Evolutionary conservation across 2,888 invertebrate genomes (phyloP).

Genomic region (Sphaeridia pumilis): DNA sequence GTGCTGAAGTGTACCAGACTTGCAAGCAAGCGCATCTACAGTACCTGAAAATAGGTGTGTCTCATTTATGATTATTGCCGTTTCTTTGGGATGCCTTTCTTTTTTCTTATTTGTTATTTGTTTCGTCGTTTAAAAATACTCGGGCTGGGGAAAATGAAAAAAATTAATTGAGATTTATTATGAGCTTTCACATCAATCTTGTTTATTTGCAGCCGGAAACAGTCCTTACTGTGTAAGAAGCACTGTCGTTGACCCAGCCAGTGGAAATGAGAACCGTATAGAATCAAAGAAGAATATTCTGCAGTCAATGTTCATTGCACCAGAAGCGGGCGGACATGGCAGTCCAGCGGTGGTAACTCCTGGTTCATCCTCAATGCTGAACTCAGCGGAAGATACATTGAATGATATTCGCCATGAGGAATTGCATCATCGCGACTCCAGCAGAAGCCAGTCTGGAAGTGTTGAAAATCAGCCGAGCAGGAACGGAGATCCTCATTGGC

Average conservation of each 20-base stretch:
- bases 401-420: constrained; percentile 5
- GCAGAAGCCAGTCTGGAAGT: neutral
- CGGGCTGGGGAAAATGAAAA: no score
- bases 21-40: constrained; percentile 24
- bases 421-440: neutral
- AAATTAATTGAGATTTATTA: no score
- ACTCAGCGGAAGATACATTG: neutral
- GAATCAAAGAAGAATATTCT: neutral
- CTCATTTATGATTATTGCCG: no score
- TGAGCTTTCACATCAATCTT: no score
- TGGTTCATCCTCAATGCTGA: no score
- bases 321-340: no score
- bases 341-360: neutral
- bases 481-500: constrained; percentile 8
- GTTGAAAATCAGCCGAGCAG: neutral
- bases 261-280: neutral
- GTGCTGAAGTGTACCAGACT: constrained; percentile 12
- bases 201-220: neutral
- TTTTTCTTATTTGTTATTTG: no score
- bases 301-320: neutral
- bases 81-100: no score
- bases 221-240: neutral
- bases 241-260: neutral
- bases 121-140: no score
- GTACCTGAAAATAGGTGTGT: constrained; percentile 23